Percentiles rank a stretch among this genome's conserved stretches.
These are phyloP conservation scores for Hemicentrotus pulcherrimus DNA, from an alignment of 35 echinoderm and acorn worm genomes.

Conservation along the genomic window DNA sequence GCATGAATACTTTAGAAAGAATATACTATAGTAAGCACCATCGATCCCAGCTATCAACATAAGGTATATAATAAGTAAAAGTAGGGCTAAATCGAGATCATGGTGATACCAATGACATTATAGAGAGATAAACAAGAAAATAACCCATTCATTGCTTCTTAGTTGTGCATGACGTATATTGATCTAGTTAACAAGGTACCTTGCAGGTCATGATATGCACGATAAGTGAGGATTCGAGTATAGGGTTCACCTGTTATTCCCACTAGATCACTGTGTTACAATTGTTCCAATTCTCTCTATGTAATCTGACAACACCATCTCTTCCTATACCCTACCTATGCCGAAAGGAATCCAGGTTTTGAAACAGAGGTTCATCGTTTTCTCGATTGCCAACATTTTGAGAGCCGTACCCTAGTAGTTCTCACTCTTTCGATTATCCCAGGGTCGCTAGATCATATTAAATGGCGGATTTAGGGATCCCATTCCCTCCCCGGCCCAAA, in stretches of 20 bases:
- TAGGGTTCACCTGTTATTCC: background rate
- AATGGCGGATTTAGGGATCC: no score
- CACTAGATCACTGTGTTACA: constrained; percentile 1
- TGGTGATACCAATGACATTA: background rate
- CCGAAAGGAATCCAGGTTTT: background rate
- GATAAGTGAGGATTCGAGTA: background rate
- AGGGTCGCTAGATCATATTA: no score
- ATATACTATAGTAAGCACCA: no score
- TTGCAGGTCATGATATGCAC: background rate
- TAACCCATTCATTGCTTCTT: background rate
- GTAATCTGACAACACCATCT: background rate
- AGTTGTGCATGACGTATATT: background rate
- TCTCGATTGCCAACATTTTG: background rate
- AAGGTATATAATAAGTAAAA: no score
- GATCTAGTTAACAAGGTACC: background rate
- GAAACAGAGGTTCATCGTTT: background rate
- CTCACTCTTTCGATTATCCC: no score
- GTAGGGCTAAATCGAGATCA: background rate
- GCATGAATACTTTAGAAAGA: no score
- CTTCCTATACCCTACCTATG: background rate
- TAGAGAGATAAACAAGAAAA: background rate
- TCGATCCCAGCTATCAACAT: no score
- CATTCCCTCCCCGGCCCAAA: no score
- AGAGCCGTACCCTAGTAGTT: background rate
- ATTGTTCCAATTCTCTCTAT: background rate